Percentiles rank a stretch among this genome's conserved stretches.
These are phyloP conservation scores for Lycodopsis pacificus DNA, from an alignment of 2,797 vertebrate genomes.

Conservation along the genomic window DNA sequence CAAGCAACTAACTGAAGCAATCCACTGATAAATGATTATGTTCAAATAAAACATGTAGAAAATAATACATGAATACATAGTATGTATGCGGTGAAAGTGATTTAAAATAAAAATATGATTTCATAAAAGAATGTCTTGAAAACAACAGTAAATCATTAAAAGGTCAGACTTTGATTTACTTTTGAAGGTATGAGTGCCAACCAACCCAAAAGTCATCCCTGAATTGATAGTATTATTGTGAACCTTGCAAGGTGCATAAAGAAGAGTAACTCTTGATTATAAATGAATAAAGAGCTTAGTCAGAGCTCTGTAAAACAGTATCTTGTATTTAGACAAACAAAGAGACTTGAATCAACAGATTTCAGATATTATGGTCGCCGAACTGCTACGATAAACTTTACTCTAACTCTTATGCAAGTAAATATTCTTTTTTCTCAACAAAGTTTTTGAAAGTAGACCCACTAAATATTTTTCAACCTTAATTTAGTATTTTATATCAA, in stretches of 20 bases:
- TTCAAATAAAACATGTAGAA: neutral
- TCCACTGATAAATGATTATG: neutral
- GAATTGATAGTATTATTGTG: neutral
- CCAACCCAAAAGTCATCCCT: neutral
- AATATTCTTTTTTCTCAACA: neutral
- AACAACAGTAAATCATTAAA: neutral
- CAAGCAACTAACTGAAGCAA: neutral
- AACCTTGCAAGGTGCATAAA: neutral
- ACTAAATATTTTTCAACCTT: neutral
- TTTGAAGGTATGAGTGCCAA: neutral
- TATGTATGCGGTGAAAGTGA: neutral
- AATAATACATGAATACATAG: neutral
- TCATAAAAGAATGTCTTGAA: neutral
- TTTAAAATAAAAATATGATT: neutral
- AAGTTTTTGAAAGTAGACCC: neutral
- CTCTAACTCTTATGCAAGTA: neutral
- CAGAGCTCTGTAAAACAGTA: neutral
- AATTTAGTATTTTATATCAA: neutral
- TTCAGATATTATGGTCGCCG: neutral
- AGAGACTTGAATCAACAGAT: neutral
- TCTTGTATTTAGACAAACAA: neutral
- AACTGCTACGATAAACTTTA: neutral
- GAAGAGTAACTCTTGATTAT: neutral
- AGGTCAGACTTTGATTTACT: neutral
- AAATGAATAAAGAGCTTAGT: neutral